Evolutionary conservation across 2,888 invertebrate species (phyloP).

Genomic region (Cheilosia urbana): DNA sequence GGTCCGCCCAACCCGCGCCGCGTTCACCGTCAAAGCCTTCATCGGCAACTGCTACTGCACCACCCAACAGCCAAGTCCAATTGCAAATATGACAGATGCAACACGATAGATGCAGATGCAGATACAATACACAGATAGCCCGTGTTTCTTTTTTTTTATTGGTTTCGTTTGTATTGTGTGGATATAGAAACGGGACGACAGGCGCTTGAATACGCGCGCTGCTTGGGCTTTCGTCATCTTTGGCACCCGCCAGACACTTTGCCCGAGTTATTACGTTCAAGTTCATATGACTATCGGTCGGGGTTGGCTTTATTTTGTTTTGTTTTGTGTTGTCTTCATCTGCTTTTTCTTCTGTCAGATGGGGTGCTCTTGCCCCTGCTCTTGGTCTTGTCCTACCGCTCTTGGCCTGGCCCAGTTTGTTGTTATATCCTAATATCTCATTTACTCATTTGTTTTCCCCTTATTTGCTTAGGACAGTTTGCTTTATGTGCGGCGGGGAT

Average conservation of each 20-base stretch:
- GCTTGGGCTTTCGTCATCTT: slow-evolving; percentile 74
- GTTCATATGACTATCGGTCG: slow-evolving; percentile 75
- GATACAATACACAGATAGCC: slow-evolving; percentile 7
- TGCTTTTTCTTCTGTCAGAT: slow-evolving; percentile 6
- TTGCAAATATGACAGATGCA: slow-evolving; percentile 71
- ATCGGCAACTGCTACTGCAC: background rate
- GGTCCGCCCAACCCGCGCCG: background rate
- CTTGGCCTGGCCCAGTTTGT: slow-evolving; percentile 39
- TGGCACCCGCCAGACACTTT: slow-evolving; percentile 73
- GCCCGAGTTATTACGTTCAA: slow-evolving; percentile 76
- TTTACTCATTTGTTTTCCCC: slow-evolving; percentile 15
- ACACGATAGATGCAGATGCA: slow-evolving; percentile 54
- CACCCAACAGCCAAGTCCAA: slow-evolving; percentile 39
- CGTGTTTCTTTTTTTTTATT: background rate
- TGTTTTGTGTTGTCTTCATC: slow-evolving; percentile 20
- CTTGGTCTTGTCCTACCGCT: background rate
- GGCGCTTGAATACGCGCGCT: slow-evolving; percentile 51
- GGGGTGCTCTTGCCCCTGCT: background rate
- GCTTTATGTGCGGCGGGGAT: slow-evolving; percentile 14
- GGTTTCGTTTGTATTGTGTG: slow-evolving; percentile 20
- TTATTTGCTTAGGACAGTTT: background rate
- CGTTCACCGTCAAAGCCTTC: slow-evolving; percentile 4
- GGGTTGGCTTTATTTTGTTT: slow-evolving; percentile 50
- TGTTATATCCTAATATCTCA: slow-evolving; percentile 34
- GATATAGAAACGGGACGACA: slow-evolving; percentile 14